These are phyloP conservation scores for Sclerodermus sp. DNA, from an alignment of 2,888 invertebrate species.

Conservation along the genomic window DNA sequence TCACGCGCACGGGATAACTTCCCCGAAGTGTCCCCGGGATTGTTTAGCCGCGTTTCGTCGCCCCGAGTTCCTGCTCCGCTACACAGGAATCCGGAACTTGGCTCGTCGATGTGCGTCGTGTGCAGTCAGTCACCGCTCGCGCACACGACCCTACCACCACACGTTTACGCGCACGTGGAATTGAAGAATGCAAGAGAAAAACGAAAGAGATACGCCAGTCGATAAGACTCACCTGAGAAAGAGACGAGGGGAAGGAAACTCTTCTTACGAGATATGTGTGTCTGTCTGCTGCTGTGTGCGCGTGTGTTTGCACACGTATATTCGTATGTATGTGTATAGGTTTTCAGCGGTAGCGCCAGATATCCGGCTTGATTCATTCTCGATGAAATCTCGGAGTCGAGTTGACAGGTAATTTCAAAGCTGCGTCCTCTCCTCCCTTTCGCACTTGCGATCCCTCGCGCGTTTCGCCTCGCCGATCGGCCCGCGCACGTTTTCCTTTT, in stretches of 20 bases:
- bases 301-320: too few species aligned
- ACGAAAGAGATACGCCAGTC: neutral
- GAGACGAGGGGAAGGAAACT: constrained; percentile 20
- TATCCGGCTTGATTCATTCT: constrained; percentile 22
- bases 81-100: too few species aligned
- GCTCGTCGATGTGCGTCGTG: too few species aligned
- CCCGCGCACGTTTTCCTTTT: constrained; percentile 10
- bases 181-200: neutral
- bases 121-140: too few species aligned
- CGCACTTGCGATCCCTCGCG: too few species aligned
- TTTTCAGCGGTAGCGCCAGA: constrained; percentile 8
- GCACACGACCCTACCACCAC: too few species aligned
- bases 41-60: constrained; percentile 21
- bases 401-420: constrained; percentile 26
- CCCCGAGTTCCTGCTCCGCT: constrained; percentile 4
- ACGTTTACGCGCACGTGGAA: neutral
- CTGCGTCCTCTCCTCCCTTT: constrained; percentile 9
- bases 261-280: constrained; percentile 1
- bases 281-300: too few species aligned
- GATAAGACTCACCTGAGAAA: constrained; percentile 14
- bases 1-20: constrained; percentile 16
- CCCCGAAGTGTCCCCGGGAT: constrained; percentile 21
- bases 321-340: too few species aligned
- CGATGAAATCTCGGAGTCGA: constrained; percentile 28
- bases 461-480: constrained; percentile 1